phyloP scores from a whole-genome alignment of 2,113 vertebrate genomes.

The Propithecus coquereli region DNA sequence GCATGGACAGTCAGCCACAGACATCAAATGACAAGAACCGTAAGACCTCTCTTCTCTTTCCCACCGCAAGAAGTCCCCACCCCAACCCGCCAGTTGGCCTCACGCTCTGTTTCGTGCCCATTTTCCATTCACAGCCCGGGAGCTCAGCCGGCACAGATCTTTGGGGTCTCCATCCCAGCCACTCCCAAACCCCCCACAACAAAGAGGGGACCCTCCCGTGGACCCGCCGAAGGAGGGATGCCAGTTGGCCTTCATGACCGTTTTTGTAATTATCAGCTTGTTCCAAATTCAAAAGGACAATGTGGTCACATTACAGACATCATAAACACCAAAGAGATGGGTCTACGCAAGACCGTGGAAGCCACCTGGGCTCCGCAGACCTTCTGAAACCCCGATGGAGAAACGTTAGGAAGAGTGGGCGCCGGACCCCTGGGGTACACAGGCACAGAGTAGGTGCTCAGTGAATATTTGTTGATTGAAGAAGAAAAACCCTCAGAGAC shows the following conservation, averaged over 20 bases:
- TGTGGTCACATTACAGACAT: neutral
- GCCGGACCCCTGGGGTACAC: neutral
- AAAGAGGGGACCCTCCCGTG: too few species aligned
- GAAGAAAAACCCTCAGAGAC: neutral
- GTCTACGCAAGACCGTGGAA: neutral
- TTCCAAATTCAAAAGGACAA: neutral
- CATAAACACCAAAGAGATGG: neutral
- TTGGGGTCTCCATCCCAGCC: fast-evolving
- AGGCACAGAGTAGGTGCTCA: neutral
- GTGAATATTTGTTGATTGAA: neutral
- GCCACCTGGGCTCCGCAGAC: neutral
- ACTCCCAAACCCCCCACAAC: neutral
- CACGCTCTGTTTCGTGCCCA: neutral
- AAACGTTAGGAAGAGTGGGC: neutral
- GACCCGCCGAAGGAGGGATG: neutral
- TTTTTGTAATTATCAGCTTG: neutral
- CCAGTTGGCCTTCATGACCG: fast-evolving
- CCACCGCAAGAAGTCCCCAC: fast-evolving
- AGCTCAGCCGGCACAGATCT: neutral
- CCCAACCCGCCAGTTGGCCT: neutral
- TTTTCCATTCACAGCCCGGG: neutral
- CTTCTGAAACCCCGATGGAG: neutral
- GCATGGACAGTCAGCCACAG: neutral
- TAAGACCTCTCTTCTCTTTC: neutral
- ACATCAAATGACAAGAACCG: too few species aligned